Evolutionary conservation across 2,113 vertebrate species (phyloP).

Genomic region (Centropus bengalensis): DNA sequence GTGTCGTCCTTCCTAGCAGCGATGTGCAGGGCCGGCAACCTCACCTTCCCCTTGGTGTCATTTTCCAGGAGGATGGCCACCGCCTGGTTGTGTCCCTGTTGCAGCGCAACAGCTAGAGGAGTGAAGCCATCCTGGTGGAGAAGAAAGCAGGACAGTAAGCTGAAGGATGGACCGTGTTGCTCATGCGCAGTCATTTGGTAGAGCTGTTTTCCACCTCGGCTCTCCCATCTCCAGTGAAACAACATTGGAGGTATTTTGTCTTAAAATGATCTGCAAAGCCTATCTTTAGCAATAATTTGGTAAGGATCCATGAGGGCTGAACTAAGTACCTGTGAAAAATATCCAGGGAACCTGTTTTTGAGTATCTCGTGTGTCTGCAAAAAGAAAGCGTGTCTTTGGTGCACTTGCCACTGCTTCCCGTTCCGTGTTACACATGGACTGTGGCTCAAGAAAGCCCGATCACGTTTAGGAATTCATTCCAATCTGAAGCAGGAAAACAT

Average conservation of each 20-base stretch:
- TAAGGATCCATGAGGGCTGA: neutral
- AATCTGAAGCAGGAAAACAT: neutral
- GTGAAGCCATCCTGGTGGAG: constrained; percentile 92
- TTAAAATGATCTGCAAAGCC: neutral
- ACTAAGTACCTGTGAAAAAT: neutral
- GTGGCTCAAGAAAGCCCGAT: neutral
- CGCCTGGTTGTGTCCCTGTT: constrained; percentile 98
- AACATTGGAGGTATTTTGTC: neutral
- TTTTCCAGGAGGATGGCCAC: constrained; percentile 96
- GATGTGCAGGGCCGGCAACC: constrained; percentile 94
- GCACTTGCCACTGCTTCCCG: neutral
- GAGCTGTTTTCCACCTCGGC: neutral
- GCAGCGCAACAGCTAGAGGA: constrained; percentile 93
- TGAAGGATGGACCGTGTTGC: fast-evolving
- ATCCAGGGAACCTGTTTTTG: neutral
- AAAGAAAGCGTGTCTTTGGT: neutral
- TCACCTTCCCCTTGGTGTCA: constrained; percentile 97
- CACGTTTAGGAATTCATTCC: neutral
- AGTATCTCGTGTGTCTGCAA: neutral
- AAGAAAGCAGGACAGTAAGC: neutral
- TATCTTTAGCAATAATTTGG: neutral
- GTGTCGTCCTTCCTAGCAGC: constrained; percentile 97
- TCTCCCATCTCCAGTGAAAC: neutral
- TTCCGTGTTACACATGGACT: neutral
- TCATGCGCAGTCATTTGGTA: fast-evolving